A percentile compares a stretch with the other conserved stretches of the same genome.
These are phyloP conservation scores for Tonatia bakeri DNA, from an alignment of 2,113 vertebrate genomes.

Conservation along the genomic window DNA sequence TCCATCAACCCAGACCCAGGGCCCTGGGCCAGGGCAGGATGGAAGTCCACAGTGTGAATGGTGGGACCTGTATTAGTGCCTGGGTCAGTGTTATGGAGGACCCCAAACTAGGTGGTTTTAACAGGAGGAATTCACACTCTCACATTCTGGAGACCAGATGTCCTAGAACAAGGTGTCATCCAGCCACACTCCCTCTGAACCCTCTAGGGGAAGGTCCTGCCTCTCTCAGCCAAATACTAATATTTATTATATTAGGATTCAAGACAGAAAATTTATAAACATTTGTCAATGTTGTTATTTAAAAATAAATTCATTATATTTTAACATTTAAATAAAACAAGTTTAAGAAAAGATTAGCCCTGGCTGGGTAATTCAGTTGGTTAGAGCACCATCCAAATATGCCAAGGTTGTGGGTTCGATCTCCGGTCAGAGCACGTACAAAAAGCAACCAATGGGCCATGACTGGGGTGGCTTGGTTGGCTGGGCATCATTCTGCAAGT, in stretches of 20 bases:
- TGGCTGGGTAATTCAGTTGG: too few relatives aligned
- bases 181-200: background rate
- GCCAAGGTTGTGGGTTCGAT: too few relatives aligned
- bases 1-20: background rate
- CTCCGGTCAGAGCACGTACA: too few relatives aligned
- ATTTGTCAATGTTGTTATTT: background rate
- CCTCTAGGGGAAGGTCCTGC: background rate
- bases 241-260: background rate
- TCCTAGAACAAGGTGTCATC: rapidly evolving
- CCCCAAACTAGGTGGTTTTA: background rate
- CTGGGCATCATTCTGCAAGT: too few relatives aligned
- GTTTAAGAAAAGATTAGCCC: background rate
- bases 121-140: background rate
- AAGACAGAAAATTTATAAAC: background rate
- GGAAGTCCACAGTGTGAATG: background rate
- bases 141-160: background rate
- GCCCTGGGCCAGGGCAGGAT: background rate
- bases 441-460: too few relatives aligned
- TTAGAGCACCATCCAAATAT: too few relatives aligned
- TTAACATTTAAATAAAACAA: background rate
- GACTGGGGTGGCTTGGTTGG: too few relatives aligned
- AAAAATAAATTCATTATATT: background rate
- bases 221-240: background rate
- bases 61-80: background rate
- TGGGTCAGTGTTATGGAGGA: background rate